Percentiles rank a stretch among this genome's conserved stretches.
Conservation (phyloP, 2,888 invertebrate species). For the Noctuana brunneofusca region DNA sequence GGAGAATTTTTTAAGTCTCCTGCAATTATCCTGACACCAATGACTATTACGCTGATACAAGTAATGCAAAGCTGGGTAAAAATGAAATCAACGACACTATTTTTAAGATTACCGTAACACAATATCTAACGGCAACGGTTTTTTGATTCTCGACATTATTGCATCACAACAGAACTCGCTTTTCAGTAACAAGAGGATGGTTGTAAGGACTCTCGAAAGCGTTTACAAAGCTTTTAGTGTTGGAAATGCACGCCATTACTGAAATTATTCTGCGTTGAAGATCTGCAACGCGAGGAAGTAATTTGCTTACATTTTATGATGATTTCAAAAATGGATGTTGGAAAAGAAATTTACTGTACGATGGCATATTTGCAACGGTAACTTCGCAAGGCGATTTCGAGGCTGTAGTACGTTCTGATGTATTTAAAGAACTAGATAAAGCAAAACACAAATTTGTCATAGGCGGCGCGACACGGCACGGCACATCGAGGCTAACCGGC, state of each 20-base stretch:
- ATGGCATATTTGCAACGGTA: background rate
- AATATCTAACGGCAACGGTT: background rate
- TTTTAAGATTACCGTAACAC: conserved; percentile 16
- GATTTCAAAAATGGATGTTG: conserved; percentile 2
- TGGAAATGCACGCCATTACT: conserved; percentile 26
- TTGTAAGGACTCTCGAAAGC: conserved; percentile 9
- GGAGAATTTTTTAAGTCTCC: conserved; percentile 2
- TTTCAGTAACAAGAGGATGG: background rate
- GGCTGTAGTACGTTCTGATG: too few relatives aligned
- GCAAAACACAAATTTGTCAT: conserved; percentile 17
- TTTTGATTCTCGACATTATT: conserved; percentile 16
- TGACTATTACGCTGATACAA: conserved; percentile 6
- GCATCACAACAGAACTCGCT: background rate
- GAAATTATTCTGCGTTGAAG: conserved; percentile 19
- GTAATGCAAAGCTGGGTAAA: background rate
- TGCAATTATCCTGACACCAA: conserved; percentile 2
- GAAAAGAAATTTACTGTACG: background rate
- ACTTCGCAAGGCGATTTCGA: background rate
- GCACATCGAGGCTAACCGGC: conserved; percentile 26
- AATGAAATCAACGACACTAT: conserved; percentile 20
- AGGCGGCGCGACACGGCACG: background rate
- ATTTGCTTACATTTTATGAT: conserved; percentile 18
- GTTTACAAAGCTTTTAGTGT: conserved; percentile 15
- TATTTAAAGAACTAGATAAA: background rate
- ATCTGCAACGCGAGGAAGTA: conserved; percentile 22